phyloP scores from a whole-genome alignment of 2,888 invertebrate species.

The Cheilosia scutellata region DNA sequence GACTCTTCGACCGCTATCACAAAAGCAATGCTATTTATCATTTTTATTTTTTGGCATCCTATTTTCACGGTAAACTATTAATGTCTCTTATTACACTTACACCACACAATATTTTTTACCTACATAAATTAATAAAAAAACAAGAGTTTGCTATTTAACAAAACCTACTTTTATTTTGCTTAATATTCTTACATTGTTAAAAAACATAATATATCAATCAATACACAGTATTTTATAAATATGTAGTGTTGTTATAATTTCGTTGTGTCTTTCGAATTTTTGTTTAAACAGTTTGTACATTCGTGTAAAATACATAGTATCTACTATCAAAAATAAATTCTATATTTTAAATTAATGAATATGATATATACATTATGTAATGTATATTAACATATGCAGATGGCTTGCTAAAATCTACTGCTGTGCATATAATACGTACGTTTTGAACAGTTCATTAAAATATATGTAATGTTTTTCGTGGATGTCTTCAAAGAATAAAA shows the following conservation, averaged over 20 bases:
- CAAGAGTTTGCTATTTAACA: conserved; percentile 40
- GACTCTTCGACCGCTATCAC: too few species aligned
- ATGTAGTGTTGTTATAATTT: conserved; percentile 64
- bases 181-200: conserved; percentile 64
- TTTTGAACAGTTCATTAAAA: neutral
- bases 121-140: neutral
- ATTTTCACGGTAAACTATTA: too few species aligned
- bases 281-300: conserved; percentile 70
- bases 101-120: too few species aligned
- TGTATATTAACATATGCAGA: conserved; percentile 15
- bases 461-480: neutral
- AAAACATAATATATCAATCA: conserved; percentile 72
- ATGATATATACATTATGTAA: conserved; percentile 9
- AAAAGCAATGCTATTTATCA: too few species aligned
- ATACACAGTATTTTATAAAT: conserved; percentile 75
- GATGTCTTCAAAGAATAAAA: too few species aligned
- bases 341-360: conserved; percentile 60
- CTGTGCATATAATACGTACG: conserved; percentile 5
- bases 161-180: conserved; percentile 68
- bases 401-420: conserved; percentile 16
- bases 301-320: conserved; percentile 73
- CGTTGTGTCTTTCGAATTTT: conserved; percentile 65
- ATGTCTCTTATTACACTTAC: too few species aligned
- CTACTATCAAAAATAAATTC: conserved; percentile 73
- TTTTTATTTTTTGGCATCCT: too few species aligned